Conservation (phyloP, 2,797 vertebrate species). For the Clarias pachynema region DNA sequence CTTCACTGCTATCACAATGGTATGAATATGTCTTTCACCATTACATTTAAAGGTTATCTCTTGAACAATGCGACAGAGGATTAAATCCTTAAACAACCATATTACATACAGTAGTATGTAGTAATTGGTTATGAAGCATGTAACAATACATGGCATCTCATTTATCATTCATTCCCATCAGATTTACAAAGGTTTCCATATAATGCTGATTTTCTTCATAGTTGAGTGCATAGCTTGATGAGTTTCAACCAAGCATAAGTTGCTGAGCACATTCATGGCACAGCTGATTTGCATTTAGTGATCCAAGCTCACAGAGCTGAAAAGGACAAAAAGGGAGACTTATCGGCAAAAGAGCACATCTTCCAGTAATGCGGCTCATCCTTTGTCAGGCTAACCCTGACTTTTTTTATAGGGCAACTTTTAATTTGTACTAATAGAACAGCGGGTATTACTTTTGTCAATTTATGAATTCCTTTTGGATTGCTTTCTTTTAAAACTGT, state of each 20-base stretch:
- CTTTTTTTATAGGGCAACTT: too few relatives aligned
- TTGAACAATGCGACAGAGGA: neutral
- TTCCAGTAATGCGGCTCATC: neutral
- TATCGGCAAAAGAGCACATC: neutral
- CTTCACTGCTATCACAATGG: constrained; percentile 98
- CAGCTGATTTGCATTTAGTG: neutral
- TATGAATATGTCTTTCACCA: constrained; percentile 57
- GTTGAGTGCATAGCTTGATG: neutral
- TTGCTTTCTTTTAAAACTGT: too few relatives aligned
- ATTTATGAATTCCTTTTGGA: neutral
- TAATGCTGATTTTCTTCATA: neutral
- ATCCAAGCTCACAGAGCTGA: neutral
- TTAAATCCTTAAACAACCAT: neutral
- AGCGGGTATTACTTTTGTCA: neutral
- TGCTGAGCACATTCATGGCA: neutral
- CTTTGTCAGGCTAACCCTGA: neutral
- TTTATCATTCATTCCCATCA: neutral
- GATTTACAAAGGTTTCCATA: too few relatives aligned
- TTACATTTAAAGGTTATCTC: neutral
- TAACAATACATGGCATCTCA: neutral
- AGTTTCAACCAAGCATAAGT: neutral
- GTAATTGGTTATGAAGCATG: neutral
- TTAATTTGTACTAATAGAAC: neutral
- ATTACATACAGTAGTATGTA: neutral
- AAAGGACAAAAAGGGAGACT: neutral